These are phyloP conservation scores for Sandelia bainsii DNA, from an alignment of 2,797 vertebrate genomes.

Conservation along the genomic window DNA sequence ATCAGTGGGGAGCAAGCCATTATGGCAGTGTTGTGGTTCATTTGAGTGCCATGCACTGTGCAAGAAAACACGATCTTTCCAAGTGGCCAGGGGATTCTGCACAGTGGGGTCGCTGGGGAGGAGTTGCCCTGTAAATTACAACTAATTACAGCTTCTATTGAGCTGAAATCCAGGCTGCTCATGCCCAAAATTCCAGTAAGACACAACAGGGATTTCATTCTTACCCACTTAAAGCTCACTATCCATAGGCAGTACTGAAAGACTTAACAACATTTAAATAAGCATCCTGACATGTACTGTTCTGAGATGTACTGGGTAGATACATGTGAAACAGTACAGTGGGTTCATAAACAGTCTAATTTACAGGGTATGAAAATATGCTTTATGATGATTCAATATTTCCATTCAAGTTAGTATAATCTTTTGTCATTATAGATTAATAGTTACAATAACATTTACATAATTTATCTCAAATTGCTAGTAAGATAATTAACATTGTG, in stretches of 20 bases:
- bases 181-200: slow-evolving; percentile 68
- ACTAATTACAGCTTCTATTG: slow-evolving; percentile 85
- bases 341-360: neutral
- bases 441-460: neutral
- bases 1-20: slow-evolving; percentile 85
- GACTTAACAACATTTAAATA: slow-evolving; percentile 55
- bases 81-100: slow-evolving; percentile 82
- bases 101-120: slow-evolving; percentile 79
- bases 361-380: neutral
- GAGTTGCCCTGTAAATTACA: slow-evolving; percentile 84
- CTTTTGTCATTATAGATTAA: slow-evolving; percentile 1
- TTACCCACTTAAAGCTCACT: slow-evolving; percentile 60
- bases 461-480: neutral
- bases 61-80: slow-evolving; percentile 84
- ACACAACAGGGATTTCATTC: slow-evolving; percentile 73
- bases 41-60: slow-evolving; percentile 82
- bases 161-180: slow-evolving; percentile 76
- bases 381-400: neutral
- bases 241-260: slow-evolving; percentile 56
- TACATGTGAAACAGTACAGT: neutral
- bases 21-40: slow-evolving; percentile 84
- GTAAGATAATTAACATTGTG: neutral
- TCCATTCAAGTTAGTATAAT: slow-evolving; percentile 9
- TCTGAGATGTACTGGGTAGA: slow-evolving; percentile 25
- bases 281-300: slow-evolving; percentile 1